phyloP scores from a whole-genome alignment of 2,113 vertebrate species.

The Macaca fascicularis region DNA sequence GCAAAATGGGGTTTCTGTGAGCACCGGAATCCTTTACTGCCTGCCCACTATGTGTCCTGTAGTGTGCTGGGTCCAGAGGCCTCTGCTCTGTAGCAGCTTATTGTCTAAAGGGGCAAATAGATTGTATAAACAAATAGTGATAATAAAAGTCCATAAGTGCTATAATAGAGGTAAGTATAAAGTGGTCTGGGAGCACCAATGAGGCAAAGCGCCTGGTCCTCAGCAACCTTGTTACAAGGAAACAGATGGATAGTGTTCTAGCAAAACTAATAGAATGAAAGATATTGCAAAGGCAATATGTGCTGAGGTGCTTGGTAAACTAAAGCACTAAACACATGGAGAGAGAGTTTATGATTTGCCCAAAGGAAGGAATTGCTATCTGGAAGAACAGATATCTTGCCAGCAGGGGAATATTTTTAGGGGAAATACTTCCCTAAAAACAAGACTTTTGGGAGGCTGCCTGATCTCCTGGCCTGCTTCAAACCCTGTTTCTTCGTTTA shows the following conservation, averaged over 20 bases:
- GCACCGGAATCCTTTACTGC: background rate
- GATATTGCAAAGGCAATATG: background rate
- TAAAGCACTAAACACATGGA: background rate
- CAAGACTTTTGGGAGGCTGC: background rate
- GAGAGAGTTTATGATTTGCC: background rate
- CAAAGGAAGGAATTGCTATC: background rate
- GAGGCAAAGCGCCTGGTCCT: background rate
- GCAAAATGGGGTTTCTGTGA: background rate
- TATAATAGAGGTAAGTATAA: background rate
- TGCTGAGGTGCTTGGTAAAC: background rate
- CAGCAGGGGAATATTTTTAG: background rate
- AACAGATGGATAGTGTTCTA: background rate
- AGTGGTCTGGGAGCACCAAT: background rate
- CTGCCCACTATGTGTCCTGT: background rate
- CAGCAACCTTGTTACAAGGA: background rate
- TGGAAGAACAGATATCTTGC: background rate
- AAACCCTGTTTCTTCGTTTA: background rate
- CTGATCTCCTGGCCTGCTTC: background rate
- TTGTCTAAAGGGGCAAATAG: background rate
- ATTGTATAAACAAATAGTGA: slow-evolving; percentile 3
- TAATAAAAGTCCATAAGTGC: background rate
- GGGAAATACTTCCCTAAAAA: background rate
- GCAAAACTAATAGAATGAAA: slow-evolving; percentile 28
- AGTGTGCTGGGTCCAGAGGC: background rate
- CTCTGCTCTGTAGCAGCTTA: background rate